Evolutionary conservation across 2,113 vertebrate species (phyloP).

Genomic region (Ageneiosus marmoratus): DNA sequence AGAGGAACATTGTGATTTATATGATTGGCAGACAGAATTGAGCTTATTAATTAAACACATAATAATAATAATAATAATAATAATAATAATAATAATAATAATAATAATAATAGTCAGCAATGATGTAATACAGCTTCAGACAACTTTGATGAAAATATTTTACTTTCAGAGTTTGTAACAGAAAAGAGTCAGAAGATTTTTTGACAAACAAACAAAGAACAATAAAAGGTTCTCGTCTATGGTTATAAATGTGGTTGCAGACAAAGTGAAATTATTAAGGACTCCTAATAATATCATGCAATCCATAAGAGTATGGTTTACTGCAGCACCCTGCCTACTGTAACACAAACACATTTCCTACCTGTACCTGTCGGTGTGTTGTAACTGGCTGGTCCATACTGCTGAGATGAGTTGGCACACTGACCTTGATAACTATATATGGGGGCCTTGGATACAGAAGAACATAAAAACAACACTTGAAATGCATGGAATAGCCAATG

Average conservation of each 20-base stretch:
- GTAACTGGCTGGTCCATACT: conserved; percentile 55
- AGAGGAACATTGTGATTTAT: background rate
- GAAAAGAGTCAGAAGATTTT: background rate
- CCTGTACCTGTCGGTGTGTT: conserved; percentile 77
- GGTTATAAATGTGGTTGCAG: background rate
- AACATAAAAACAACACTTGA: conserved; percentile 20
- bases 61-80: background rate
- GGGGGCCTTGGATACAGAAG: conserved; percentile 76
- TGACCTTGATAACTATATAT: conserved; percentile 86
- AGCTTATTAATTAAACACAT: background rate
- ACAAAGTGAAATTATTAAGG: background rate
- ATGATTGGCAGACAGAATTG: background rate
- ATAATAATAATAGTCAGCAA: background rate
- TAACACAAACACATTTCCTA: conserved; percentile 21
- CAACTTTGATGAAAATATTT: background rate
- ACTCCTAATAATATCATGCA: background rate
- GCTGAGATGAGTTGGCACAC: conserved; percentile 90
- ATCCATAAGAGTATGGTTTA: conserved; percentile 43
- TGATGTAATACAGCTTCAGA: background rate
- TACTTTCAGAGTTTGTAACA: background rate
- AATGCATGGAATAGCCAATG: no score
- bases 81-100: background rate
- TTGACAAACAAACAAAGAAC: background rate
- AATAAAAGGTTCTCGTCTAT: background rate
- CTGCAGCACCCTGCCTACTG: conserved; percentile 87